These are phyloP conservation scores for Callopanchax toddi DNA, from an alignment of 2,113 vertebrate species.

Conservation along the genomic window DNA sequence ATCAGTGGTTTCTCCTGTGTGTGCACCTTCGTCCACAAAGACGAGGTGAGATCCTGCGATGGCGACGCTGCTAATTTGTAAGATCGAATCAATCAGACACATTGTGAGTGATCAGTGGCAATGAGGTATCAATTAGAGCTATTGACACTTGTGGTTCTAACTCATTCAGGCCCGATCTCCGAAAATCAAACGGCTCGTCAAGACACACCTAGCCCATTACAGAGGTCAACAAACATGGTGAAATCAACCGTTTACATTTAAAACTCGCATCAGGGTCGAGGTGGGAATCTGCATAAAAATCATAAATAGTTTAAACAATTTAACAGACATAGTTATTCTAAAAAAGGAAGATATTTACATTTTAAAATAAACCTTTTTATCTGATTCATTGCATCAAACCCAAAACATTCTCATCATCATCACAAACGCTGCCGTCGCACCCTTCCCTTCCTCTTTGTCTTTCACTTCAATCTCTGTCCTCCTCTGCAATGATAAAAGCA, in stretches of 20 bases:
- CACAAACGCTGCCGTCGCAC: constrained; percentile 46
- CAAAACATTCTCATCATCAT: constrained; percentile 69
- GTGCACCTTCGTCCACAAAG: constrained; percentile 21
- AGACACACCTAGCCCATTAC: constrained; percentile 55
- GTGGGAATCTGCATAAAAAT: constrained; percentile 37
- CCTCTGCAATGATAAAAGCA: constrained; percentile 42
- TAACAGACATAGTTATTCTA: constrained; percentile 63
- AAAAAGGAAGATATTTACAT: constrained; percentile 70
- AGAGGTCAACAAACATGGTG: constrained; percentile 66
- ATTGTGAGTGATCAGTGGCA: constrained; percentile 68
- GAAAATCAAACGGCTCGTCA: constrained; percentile 42
- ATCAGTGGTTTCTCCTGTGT: constrained; percentile 16
- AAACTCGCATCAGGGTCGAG: constrained; percentile 36
- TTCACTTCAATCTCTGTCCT: constrained; percentile 40
- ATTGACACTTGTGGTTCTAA: constrained; percentile 56
- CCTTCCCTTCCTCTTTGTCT: constrained; percentile 12
- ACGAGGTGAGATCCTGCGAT: constrained; percentile 42
- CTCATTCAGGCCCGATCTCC: constrained; percentile 36
- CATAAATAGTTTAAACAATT: constrained; percentile 71
- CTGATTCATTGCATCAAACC: constrained; percentile 75
- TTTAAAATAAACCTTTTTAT: constrained; percentile 74
- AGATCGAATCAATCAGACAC: constrained; percentile 66
- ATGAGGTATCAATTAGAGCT: constrained; percentile 68
- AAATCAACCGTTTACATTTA: constrained; percentile 56
- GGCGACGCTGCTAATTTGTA: constrained; percentile 52